Conservation (phyloP, 2,797 vertebrate species). For the Leptoclinus maculatus region DNA sequence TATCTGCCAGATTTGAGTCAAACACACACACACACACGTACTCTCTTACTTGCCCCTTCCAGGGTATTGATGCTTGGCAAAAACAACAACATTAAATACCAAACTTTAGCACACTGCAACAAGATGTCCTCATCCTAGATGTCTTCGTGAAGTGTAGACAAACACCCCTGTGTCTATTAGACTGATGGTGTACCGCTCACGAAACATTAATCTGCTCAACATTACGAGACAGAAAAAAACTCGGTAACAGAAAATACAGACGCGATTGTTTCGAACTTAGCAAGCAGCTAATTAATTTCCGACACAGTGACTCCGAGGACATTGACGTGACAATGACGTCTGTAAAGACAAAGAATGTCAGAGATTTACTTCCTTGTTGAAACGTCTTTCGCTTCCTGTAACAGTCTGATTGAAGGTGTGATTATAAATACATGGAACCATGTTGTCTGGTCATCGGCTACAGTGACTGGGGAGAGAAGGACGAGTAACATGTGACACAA, state of each 20-base stretch:
- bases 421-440: too few relatives aligned
- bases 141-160: not conserved
- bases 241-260: not conserved
- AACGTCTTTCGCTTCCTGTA: not conserved
- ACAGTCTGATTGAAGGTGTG: not conserved
- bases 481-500: not conserved
- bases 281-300: not conserved
- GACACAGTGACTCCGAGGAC: not conserved
- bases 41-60: not conserved
- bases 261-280: not conserved
- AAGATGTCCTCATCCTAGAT: not conserved
- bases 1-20: not conserved
- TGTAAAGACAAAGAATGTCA: not conserved
- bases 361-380: not conserved
- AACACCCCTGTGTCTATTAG: too few relatives aligned
- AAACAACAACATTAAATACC: not conserved
- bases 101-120: not conserved
- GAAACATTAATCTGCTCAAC: too few relatives aligned
- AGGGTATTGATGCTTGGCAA: not conserved
- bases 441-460: not conserved
- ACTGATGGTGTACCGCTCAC: too few relatives aligned
- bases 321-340: not conserved
- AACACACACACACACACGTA: not conserved
- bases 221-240: not conserved
- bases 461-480: too few relatives aligned